Evolutionary conservation across 2,113 vertebrate genomes (phyloP), one percentile per base, ranked within the genome.

Genomic region (Bufo gargarizans): DNA sequence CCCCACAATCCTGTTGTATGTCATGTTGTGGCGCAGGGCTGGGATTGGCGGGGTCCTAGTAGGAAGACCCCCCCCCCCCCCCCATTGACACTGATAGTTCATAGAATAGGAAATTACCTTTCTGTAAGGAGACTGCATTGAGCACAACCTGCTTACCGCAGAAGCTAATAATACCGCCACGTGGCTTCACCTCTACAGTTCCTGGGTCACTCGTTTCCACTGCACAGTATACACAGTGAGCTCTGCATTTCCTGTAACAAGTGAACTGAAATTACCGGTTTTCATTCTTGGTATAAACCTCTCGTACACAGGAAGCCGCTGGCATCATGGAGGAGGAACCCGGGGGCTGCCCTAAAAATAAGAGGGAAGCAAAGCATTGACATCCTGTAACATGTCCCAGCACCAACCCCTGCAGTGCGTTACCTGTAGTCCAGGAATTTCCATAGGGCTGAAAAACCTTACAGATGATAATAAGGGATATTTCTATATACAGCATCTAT

Each of bases 171-270:
- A 74, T 74, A 74, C 71, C 14, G 5, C 43, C 13, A 11, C 45
- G 71, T 17, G 71, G n/a, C 16, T 74, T 74, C 33, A 72, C 69
- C 71, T 74, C 71, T 47, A 17, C 43, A 19, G 47, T 74, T 74
- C 78, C 78, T 79, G 77, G 55, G n/a, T 80, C 53, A 14, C 12
- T 16, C 12, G 77, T 22, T 22, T 78, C 50, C 13, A 22, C 53
- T 22, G 53, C 77, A 16, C n/a, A 10, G 20, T 69, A 12, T 65
- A 65, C 61, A 65, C 71, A 19, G 11, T 13, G 13, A 47, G 14
- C n/a, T 47, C 71, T 74, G 71, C 43, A 7, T 74, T 74, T 74
- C 71, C 71, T 74, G 71, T 74, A 74, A 47, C 71, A 16, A 47
- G 71, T 45, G 4, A 72, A 45, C 16, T 47, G 12, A 13, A 1